Percentiles rank a stretch among this genome's conserved stretches.
These are phyloP conservation scores for Pelochelys cantorii DNA, from an alignment of 2,797 vertebrate species.

Conservation along the genomic window DNA sequence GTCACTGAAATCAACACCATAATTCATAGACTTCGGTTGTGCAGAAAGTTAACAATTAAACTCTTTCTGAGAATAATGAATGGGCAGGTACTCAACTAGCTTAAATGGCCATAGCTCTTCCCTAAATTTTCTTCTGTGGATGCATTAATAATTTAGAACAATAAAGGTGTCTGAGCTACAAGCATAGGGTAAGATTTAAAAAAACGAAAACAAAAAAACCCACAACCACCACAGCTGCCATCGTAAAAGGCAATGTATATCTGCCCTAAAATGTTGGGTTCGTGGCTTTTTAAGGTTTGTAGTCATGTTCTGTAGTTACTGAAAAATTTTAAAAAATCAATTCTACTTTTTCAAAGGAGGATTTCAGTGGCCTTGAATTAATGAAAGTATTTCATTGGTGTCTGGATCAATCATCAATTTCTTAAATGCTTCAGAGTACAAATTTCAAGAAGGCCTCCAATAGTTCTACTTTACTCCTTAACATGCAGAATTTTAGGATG, in stretches of 20 bases:
- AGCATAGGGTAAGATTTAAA: not conserved
- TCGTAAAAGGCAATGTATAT: not conserved
- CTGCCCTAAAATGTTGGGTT: not conserved
- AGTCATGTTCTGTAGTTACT: not conserved
- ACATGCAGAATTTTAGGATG: not conserved
- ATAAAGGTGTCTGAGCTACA: not conserved
- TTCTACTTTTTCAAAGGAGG: not conserved
- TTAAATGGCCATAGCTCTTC: not conserved
- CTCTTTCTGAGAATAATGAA: not conserved
- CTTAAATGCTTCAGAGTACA: not conserved
- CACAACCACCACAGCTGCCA: not conserved
- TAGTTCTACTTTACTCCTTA: not conserved
- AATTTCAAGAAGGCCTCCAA: not conserved
- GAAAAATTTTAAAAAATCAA: not conserved
- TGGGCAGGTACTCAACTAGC: not conserved
- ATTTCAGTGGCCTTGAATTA: not conserved
- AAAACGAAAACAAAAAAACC: too few species aligned
- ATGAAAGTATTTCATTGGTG: not conserved
- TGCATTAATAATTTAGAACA: not conserved
- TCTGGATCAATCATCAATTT: not conserved
- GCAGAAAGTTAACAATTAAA: not conserved
- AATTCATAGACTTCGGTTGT: not conserved
- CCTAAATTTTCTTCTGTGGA: accelerated
- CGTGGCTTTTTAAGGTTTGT: not conserved
- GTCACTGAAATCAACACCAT: too few species aligned